Conservation (phyloP, 2,113 vertebrate genomes). For the Struthio camelus region DNA sequence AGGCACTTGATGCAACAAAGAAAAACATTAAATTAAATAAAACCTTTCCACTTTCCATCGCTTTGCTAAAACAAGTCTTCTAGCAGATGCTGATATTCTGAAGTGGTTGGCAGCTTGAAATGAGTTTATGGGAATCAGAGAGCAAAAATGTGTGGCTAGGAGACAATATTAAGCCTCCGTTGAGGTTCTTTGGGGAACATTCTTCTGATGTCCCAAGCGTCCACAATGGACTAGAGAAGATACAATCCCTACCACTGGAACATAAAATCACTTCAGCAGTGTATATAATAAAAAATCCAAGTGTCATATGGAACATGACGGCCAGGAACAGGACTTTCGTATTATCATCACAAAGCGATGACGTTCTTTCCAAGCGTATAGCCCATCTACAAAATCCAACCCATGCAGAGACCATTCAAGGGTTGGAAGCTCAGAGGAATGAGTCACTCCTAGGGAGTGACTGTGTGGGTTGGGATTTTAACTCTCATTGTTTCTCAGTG, state of each 20-base stretch:
- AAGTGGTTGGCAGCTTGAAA: slow-evolving; percentile 27
- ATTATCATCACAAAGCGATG: not conserved
- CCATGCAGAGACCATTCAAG: not conserved
- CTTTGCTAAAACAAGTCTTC: slow-evolving; percentile 29
- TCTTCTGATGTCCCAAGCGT: not conserved
- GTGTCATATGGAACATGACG: not conserved
- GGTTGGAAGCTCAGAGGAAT: not conserved
- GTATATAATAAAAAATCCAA: not conserved
- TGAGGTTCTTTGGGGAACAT: not conserved
- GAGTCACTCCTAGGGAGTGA: not conserved
- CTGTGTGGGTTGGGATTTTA: not conserved
- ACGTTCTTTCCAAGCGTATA: not conserved
- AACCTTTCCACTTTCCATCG: not conserved
- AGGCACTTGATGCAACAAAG: not conserved
- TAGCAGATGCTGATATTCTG: slow-evolving; percentile 23
- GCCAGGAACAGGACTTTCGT: not conserved
- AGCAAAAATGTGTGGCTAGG: not conserved
- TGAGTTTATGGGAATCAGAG: slow-evolving; percentile 11
- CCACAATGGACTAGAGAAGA: not conserved
- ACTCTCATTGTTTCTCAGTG: not conserved
- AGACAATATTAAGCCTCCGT: not conserved
- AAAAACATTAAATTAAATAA: not conserved
- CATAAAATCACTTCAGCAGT: not conserved
- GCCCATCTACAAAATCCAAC: not conserved
- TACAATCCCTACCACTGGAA: rapidly evolving